A percentile compares a stretch with the other conserved stretches of the same genome.
Conservation (phyloP, 2,888 invertebrate species). For the Chelonus formosanus region DNA sequence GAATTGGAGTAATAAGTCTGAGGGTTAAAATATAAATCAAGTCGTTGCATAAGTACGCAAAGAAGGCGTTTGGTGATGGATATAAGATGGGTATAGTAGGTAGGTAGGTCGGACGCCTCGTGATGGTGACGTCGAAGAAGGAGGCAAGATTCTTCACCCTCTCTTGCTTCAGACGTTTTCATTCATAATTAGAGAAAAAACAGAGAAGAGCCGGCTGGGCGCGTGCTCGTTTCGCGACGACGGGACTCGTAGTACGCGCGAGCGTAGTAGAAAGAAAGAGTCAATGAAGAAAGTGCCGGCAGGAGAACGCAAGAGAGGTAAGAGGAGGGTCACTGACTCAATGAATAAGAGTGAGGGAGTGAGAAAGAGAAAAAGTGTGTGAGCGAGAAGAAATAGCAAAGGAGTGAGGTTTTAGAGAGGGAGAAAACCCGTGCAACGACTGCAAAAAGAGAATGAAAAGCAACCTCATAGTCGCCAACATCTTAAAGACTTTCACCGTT, state of each 20-base stretch:
- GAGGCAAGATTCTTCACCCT: constrained; percentile 23
- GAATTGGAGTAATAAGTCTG: too few relatives aligned
- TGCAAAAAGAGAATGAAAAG: constrained; percentile 31
- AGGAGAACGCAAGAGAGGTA: constrained; percentile 39
- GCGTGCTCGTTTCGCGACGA: constrained; percentile 20
- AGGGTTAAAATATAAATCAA: too few relatives aligned
- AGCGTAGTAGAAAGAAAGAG: constrained; percentile 65
- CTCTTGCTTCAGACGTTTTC: constrained; percentile 53
- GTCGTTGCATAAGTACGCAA: too few relatives aligned
- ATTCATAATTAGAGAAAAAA: constrained; percentile 65
- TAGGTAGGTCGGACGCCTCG: constrained; percentile 15
- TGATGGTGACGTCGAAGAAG: constrained; percentile 34
- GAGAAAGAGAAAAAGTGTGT: constrained; percentile 40
- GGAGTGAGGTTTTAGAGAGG: constrained; percentile 37
- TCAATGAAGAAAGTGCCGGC: constrained; percentile 64
- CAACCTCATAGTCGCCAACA: constrained; percentile 36
- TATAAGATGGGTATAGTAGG: constrained; percentile 6
- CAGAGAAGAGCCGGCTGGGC: constrained; percentile 44
- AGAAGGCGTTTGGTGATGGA: too few relatives aligned
- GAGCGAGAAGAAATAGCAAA: constrained; percentile 38
- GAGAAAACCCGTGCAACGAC: constrained; percentile 34
- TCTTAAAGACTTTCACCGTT: constrained; percentile 64
- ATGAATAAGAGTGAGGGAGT: constrained; percentile 58
- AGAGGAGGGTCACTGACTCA: constrained; percentile 51
- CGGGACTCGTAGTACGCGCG: constrained; percentile 50